Conservation (phyloP, 2,113 vertebrate genomes). For the Pycnonotus jocosus region DNA sequence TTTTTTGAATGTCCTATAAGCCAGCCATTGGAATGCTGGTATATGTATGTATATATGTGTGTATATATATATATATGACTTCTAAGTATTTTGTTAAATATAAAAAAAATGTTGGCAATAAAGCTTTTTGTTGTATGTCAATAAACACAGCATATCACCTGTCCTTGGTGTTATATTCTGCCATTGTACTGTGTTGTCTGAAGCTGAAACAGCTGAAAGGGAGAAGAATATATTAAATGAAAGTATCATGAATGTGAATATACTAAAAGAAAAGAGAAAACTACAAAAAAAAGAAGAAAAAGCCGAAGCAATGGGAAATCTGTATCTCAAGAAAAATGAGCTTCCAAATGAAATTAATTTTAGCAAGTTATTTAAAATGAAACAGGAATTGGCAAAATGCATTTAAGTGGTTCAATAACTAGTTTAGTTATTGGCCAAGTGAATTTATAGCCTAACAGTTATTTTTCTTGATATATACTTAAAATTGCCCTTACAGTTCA, state of each 20-base stretch:
- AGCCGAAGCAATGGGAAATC: not conserved
- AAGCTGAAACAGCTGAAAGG: not conserved
- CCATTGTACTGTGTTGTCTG: not conserved
- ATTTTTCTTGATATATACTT: not conserved
- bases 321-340: not conserved
- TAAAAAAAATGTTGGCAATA: not conserved
- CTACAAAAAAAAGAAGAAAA: not conserved
- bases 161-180: not conserved
- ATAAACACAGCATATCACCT: not conserved
- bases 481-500: not conserved
- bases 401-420: not conserved
- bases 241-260: not conserved
- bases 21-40: not conserved
- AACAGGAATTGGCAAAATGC: not conserved
- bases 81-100: not conserved
- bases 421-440: not conserved
- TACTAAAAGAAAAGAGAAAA: not conserved
- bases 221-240: not conserved
- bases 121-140: not conserved
- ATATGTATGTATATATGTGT: not conserved
- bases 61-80: not conserved
- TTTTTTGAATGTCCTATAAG: not conserved
- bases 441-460: not conserved
- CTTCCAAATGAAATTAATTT: not conserved
- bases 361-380: not conserved